Evolutionary conservation across 2,797 vertebrate species (phyloP), one percentile per base, ranked within the genome.

Genomic region (Sebastes oblongus): DNA sequence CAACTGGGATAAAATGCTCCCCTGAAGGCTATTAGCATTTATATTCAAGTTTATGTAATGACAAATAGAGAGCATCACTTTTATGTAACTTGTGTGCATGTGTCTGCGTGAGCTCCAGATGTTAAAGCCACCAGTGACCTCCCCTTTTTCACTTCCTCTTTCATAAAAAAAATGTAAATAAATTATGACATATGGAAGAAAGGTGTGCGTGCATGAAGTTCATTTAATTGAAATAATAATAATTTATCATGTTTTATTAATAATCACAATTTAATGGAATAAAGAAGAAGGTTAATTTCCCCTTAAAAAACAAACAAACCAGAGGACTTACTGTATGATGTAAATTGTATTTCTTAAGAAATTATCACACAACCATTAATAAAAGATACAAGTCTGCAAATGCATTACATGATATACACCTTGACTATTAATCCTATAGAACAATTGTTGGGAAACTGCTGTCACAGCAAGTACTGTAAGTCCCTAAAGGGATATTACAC

Each of bases 121-220:
- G 25, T 68, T 59, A 22, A 68, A 84, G 14, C n/a, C 24, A 59
- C 20, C 11, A 8, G 4, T 5, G 46, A n/a, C 25, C 52, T 36
- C 64, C 25, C n/a, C 1, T 10, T 60, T 72, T 39, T 77, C 39
- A 88, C 82, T 91, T 88, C 87, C 77, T 77, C 68, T 83, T 77
- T 4, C 8, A 39, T 27, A 66, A 9, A 11, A 4, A 46, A 6
- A 27, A 2, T 25, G 0, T 8, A 36, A 18, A 24, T 42, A 16
- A 24, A 24, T 22, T 6, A 66, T 54, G 6, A 14, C 5, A 72
- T 4, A 9, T 54, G 2, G 0, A 18, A 6, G 18, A 55, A 16
- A 58, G 3, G 2, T 60, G 13, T 27, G 8, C 5, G 14, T 14
- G 36, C 36, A 39, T 39, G n/a, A 29, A 54, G 34, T 29, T 29